Evolutionary conservation across 2,797 vertebrate species (phyloP), one percentile per base, ranked within the genome.

Genomic region (Eutrigla gurnardus): DNA sequence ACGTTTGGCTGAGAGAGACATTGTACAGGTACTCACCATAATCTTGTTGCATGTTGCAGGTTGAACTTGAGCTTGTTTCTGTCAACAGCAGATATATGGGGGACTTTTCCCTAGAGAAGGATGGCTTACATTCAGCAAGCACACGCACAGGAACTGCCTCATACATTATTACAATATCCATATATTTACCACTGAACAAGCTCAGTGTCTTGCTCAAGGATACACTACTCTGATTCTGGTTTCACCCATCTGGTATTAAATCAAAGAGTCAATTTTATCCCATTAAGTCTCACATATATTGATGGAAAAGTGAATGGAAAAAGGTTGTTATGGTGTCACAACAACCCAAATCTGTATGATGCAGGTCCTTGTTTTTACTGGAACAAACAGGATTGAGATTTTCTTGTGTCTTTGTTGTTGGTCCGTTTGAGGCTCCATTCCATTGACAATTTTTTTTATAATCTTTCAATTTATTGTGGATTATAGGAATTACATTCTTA

Each of bases 1-100:
- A 47, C 96, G 96, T 33, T 95, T 94, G 2, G 98, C 98, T 0
- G 98, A 99, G 90, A 94, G 98, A 84, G 98, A 99, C 93, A 99
- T 99, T 7, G 98, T 99, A 62, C 98, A 99, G 98, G 98, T 99
- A 96, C 45, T 79, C 57, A 59, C 78, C 57, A 58, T 78, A 57
- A 81, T 75, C 87, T 65, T 58, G 57, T 82, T 85, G 72, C 75
- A 72, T 53, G 80, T 69, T 0, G 14, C 62, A 33, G 63, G 78
- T 75, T 71, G 58, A 67, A 43, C 45, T 65, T 42, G 3, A 75
- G 46, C 35, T 39, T n/a, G 18, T 78, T 73, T 78, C 68, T 80
- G 73, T 81, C 53, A 77, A 70, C 59, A 65, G 72, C 53, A 55
- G 15, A 77, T 65, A 52, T 58, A 55, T 59, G 62, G 15, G 61